These are phyloP conservation scores for Pandemis heparana DNA, from an alignment of 2,888 invertebrate species.

Conservation along the genomic window DNA sequence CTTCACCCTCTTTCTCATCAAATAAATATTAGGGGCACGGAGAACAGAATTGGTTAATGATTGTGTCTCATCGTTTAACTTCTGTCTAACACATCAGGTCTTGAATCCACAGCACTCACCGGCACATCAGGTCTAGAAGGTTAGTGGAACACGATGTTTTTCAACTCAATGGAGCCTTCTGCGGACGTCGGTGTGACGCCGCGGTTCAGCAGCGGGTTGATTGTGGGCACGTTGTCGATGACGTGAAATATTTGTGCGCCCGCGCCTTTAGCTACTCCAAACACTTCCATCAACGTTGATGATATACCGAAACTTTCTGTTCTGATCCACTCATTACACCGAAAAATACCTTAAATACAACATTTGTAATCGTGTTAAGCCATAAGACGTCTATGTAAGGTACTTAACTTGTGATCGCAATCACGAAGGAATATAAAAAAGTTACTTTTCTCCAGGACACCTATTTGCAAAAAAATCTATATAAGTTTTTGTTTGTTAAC, in stretches of 20 bases:
- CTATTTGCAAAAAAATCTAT: too few relatives aligned
- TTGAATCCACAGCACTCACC: constrained; percentile 72
- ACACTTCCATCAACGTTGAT: constrained; percentile 92
- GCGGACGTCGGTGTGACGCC: constrained; percentile 86
- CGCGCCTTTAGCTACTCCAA: constrained; percentile 92
- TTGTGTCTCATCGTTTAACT: too few relatives aligned
- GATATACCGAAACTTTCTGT: constrained; percentile 93
- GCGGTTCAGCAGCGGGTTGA: constrained; percentile 88
- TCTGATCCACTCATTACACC: constrained; percentile 90
- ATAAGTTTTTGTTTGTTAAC: too few relatives aligned
- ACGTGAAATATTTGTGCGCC: constrained; percentile 91
- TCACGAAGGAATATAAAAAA: too few relatives aligned
- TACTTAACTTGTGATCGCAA: too few relatives aligned
- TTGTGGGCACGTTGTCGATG: constrained; percentile 90
- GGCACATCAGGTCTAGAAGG: constrained; percentile 92
- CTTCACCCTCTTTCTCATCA: too few relatives aligned
- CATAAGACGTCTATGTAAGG: too few relatives aligned
- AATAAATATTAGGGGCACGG: too few relatives aligned
- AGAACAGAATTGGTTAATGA: too few relatives aligned
- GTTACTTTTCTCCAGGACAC: too few relatives aligned
- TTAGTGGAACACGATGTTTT: constrained; percentile 91
- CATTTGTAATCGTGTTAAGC: neutral
- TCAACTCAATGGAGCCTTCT: constrained; percentile 90
- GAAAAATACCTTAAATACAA: constrained; percentile 90
- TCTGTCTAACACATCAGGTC: too few relatives aligned